These are phyloP conservation scores for Spea hammondii DNA, from an alignment of 2,797 vertebrate genomes.

Conservation along the genomic window DNA sequence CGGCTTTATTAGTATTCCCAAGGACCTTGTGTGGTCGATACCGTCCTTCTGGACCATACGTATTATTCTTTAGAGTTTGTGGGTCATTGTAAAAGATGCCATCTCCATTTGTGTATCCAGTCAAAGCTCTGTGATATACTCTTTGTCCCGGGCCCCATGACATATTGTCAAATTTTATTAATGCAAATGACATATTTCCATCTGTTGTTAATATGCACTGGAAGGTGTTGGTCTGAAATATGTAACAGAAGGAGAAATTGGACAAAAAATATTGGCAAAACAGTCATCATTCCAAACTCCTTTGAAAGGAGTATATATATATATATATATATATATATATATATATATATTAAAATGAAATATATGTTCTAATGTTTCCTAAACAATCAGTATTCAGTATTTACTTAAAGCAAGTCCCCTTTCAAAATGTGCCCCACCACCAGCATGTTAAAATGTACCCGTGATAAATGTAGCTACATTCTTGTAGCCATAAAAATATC, in stretches of 20 bases:
- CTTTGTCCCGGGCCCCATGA: slow-evolving; percentile 74
- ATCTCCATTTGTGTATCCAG: slow-evolving; percentile 74
- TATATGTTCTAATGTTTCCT: no score
- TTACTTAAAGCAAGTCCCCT: no score
- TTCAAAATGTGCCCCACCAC: no score
- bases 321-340: no score
- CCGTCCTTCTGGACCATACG: slow-evolving; percentile 67
- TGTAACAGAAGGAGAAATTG: neutral
- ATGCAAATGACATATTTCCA: slow-evolving; percentile 71
- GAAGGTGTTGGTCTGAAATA: slow-evolving; percentile 76
- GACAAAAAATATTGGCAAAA: neutral
- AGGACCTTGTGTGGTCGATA: slow-evolving; percentile 72
- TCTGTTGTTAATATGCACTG: slow-evolving; percentile 79
- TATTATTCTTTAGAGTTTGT: slow-evolving; percentile 63
- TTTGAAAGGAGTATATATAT: no score
- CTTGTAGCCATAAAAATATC: no score
- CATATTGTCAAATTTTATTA: slow-evolving; percentile 74
- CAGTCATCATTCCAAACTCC: neutral
- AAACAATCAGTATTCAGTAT: no score
- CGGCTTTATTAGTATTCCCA: slow-evolving; percentile 66
- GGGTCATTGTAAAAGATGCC: slow-evolving; percentile 63
- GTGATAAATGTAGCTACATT: no score
- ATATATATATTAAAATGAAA: no score
- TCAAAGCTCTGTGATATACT: slow-evolving; percentile 67
- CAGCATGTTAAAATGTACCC: no score